Evolutionary conservation across 2,797 vertebrate species (phyloP).

Genomic region (Amblyopsis hoosieri): DNA sequence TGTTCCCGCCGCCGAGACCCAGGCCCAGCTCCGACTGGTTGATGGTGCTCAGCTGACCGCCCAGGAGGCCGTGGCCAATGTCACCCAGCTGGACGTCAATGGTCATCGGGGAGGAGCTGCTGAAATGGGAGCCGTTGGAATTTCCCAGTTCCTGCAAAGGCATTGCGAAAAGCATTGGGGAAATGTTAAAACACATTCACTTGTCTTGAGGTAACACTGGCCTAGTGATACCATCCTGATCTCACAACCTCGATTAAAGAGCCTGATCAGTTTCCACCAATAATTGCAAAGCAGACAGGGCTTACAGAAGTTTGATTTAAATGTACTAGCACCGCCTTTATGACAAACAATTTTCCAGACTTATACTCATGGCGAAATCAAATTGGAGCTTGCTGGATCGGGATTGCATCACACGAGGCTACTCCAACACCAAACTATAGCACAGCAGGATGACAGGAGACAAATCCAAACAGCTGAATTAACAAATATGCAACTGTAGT

Average conservation of each 20-base stretch:
- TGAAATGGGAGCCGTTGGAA: conserved; percentile 86
- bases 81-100: conserved; percentile 90
- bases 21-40: conserved; percentile 89
- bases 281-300: no score
- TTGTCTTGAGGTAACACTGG: not conserved
- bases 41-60: conserved; percentile 85
- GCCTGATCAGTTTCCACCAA: no score
- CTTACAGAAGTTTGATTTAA: no score
- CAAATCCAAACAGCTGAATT: not conserved
- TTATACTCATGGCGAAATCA: no score
- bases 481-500: not conserved
- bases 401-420: no score
- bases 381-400: no score
- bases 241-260: no score
- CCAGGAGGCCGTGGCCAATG: conserved; percentile 83
- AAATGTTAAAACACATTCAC: not conserved
- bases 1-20: conserved; percentile 80
- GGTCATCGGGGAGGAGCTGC: conserved; percentile 88
- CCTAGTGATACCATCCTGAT: no score
- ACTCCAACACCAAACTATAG: no score
- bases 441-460: no score
- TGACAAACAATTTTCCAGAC: no score
- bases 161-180: conserved; percentile 7
- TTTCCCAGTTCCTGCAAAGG: conserved; percentile 83
- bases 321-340: no score